Conservation (phyloP, 2,113 vertebrate species). For the Ophthalmolycus amberensis region DNA sequence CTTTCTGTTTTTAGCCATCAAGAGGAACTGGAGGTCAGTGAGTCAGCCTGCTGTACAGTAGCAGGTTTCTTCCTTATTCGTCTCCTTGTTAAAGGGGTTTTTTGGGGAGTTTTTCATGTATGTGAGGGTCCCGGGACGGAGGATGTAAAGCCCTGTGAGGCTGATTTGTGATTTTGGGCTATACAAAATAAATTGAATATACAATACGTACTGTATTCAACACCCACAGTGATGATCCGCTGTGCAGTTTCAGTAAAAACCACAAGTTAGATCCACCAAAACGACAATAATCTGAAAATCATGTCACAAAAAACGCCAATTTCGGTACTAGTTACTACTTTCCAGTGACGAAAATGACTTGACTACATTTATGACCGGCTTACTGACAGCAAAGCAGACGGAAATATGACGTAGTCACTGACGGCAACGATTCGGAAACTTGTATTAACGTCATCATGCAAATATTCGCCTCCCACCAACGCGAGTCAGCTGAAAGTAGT, state of each 20-base stretch:
- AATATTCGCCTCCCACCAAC: not conserved
- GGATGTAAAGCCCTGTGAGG: too few species aligned
- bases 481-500: not conserved
- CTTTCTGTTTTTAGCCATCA: slow-evolving; percentile 9
- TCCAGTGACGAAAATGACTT: slow-evolving; percentile 26
- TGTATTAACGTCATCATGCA: too few species aligned
- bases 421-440: not conserved
- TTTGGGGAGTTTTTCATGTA: too few species aligned
- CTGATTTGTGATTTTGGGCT: too few species aligned
- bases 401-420: not conserved
- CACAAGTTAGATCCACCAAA: not conserved
- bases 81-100: too few species aligned
- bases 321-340: not conserved
- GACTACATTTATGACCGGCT: not conserved
- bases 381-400: too few species aligned
- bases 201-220: not conserved
- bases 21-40: slow-evolving; percentile 41
- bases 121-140: too few species aligned
- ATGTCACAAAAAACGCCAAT: not conserved
- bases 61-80: too few species aligned
- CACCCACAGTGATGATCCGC: not conserved
- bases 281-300: not conserved
- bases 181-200: not conserved
- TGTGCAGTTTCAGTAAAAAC: not conserved
- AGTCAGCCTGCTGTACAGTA: not conserved